A percentile compares a stretch with the other conserved stretches of the same genome.
phyloP scores from a whole-genome alignment of 2,797 vertebrate genomes.

The Anguilla megastoma region DNA sequence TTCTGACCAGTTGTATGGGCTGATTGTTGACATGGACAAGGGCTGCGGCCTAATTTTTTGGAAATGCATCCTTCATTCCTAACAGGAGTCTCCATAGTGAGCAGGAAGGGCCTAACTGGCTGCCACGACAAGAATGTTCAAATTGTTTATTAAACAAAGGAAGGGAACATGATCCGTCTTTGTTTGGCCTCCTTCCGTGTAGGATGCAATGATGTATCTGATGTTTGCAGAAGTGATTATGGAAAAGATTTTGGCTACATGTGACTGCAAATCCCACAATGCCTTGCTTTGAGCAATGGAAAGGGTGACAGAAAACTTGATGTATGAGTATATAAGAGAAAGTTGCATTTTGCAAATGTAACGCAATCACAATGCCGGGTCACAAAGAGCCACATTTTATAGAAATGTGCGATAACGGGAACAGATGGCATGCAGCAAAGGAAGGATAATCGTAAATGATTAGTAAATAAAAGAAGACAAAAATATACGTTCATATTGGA shows the following conservation, averaged over 20 bases:
- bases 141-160: neutral
- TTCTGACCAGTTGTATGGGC: neutral
- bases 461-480: too few species aligned
- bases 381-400: too few species aligned
- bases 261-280: neutral
- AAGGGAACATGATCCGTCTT: neutral
- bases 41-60: neutral
- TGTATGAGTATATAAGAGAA: neutral
- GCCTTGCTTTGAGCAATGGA: neutral
- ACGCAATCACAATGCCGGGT: neutral
- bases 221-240: neutral
- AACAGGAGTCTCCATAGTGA: neutral
- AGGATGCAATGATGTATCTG: neutral
- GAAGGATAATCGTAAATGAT: too few species aligned
- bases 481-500: too few species aligned
- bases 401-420: too few species aligned
- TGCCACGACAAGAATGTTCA: neutral
- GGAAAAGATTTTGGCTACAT: neutral
- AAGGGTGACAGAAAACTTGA: too few species aligned
- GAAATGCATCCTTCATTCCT: neutral
- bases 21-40: neutral
- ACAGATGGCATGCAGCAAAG: too few species aligned
- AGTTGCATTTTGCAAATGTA: neutral
- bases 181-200: neutral
- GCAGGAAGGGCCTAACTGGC: neutral